Base-by-base conservation (phyloP, 1,140 invertebrate species). In the Cotesia chilonis region DNA sequence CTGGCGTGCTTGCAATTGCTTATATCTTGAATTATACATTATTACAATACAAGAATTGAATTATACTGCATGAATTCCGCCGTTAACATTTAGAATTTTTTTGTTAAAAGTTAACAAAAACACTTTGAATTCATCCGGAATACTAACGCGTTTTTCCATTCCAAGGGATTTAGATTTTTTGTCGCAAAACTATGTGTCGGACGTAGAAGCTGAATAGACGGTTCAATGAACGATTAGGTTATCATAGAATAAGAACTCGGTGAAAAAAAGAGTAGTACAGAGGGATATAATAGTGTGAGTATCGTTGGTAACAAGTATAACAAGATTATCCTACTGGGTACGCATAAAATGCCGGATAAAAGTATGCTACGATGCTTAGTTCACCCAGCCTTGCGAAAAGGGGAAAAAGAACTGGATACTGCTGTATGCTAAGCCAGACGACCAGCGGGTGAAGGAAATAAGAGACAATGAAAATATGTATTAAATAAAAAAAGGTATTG, bases 271-370 rank as follows among this genome's bases (percentile, higher is more conserved):
- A 37, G 38, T 78, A 77, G 77, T 80, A 68, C 76, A 71, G 51
- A 73, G 80, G 79, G 84, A 84, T 83, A 83, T 80, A 73, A 74
- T 79, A 75, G 68, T 35, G 78, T 83, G 77, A 79, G 75, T 82
- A 84, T 82, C 79, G 78, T 68, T 72, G 74, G 79, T 84, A 84
- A 84, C 79, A 79, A 80, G 83, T 28, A 28, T 28, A 28, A 28
- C 28, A 28, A 28, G 28, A 84, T 84, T 84, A 84, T 82, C 80
- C 77, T 69, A 75, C 75, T 75, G 68, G 71, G 68, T 51, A 28
- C 28, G 72, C 72, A 71, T 55, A 55, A 52, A 17, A 66, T 57
- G 59, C 36, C 28, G 64, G 61, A 35, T 77, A 57, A 74, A 79
- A 47, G 54, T 51, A 57, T 28, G 38, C 9, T 9, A 35, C 57